These are phyloP conservation scores for Chrysemys picta DNA, from an alignment of 2,113 vertebrate genomes.

Conservation along the genomic window DNA sequence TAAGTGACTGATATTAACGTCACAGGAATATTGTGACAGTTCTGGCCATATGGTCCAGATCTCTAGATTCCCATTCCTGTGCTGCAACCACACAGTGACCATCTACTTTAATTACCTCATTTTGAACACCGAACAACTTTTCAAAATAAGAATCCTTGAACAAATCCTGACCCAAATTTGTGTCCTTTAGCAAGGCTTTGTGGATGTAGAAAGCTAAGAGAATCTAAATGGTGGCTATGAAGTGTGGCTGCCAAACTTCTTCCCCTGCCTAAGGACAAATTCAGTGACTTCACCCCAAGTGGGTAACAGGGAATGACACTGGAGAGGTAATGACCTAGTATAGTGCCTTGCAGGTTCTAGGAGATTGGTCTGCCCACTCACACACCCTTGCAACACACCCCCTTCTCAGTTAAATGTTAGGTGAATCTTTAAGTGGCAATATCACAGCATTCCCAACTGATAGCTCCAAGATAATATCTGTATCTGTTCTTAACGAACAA, in stretches of 20 bases:
- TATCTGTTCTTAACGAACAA: neutral
- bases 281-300: neutral
- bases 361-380: neutral
- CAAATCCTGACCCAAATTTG: neutral
- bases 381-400: neutral
- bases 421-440: neutral
- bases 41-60: neutral
- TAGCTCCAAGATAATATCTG: neutral
- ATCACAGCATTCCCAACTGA: neutral
- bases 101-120: neutral
- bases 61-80: fast-evolving
- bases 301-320: neutral
- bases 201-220: neutral
- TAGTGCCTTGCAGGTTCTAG: neutral
- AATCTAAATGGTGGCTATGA: neutral
- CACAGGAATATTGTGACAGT: neutral
- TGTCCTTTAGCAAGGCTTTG: neutral
- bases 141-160: neutral
- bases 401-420: neutral
- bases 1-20: fast-evolving
- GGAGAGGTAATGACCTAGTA: neutral
- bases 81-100: neutral
- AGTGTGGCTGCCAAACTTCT: neutral
- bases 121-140: no score
- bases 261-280: neutral